phyloP scores from a whole-genome alignment of 2,113 vertebrate genomes.

The Anseranas semipalmata region DNA sequence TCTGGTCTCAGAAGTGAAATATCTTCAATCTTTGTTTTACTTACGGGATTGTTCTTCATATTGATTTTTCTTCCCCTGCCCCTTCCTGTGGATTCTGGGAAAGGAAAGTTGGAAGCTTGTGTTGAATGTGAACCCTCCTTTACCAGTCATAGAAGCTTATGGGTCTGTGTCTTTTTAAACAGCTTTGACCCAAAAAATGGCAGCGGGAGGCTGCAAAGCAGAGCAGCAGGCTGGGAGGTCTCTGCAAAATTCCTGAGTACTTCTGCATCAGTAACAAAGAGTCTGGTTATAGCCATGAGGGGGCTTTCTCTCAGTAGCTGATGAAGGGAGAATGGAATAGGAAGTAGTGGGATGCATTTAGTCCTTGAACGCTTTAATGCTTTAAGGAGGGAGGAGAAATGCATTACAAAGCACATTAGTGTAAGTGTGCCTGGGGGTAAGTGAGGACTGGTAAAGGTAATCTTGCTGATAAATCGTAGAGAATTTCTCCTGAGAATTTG shows the following conservation, averaged over 20 bases:
- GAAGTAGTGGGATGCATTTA: not conserved
- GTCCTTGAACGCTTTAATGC: not conserved
- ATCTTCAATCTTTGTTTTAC: not conserved
- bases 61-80: not conserved
- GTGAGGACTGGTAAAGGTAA: not conserved
- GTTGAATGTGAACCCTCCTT: not conserved
- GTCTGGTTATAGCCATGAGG: not conserved
- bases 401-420: not conserved
- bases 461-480: not conserved
- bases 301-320: not conserved
- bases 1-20: not conserved
- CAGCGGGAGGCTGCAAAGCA: not conserved
- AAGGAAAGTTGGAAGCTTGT: not conserved
- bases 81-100: not conserved
- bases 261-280: not conserved
- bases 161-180: not conserved
- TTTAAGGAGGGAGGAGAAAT: not conserved
- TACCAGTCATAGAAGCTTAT: not conserved
- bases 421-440: slow-evolving; percentile 14
- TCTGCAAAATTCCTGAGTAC: not conserved
- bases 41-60: not conserved
- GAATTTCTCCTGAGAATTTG: not conserved
- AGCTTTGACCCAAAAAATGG: not conserved
- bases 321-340: not conserved
- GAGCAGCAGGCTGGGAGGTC: not conserved